A percentile compares a stretch with the other conserved stretches of the same genome.
Conservation (phyloP, 2,113 vertebrate genomes). For the Epinephelus fuscoguttatus region DNA sequence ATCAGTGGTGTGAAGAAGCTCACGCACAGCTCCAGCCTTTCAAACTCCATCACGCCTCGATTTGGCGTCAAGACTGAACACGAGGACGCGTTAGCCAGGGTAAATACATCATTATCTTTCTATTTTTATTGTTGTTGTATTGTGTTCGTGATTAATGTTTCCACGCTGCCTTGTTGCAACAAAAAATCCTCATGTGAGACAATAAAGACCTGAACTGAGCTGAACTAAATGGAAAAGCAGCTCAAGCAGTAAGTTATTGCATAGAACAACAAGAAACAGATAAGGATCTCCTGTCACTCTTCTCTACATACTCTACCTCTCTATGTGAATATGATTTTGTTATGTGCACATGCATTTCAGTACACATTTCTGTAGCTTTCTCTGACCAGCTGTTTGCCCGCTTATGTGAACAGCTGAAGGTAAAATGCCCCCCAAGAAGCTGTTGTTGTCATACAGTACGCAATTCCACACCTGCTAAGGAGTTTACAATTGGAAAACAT, state of each 20-base stretch:
- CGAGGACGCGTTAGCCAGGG: slow-evolving; percentile 90
- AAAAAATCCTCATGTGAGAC: background rate
- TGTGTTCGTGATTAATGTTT: background rate
- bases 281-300: background rate
- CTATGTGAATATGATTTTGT: background rate
- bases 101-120: slow-evolving; percentile 53
- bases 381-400: background rate
- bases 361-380: background rate
- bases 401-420: background rate
- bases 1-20: slow-evolving; percentile 93
- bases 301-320: background rate
- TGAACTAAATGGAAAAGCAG: background rate
- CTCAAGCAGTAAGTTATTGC: background rate
- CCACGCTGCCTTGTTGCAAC: background rate
- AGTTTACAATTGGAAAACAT: background rate
- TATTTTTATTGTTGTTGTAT: too few relatives aligned
- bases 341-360: background rate
- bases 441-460: background rate
- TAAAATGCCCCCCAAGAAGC: too few relatives aligned
- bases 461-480: background rate
- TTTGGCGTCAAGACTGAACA: slow-evolving; percentile 93
- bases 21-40: slow-evolving; percentile 88
- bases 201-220: background rate
- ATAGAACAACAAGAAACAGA: background rate
- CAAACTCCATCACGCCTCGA: slow-evolving; percentile 86